Base-by-base conservation (phyloP, 53 echinoderm and acorn worm genomes). In the Echinarachnius parma region DNA sequence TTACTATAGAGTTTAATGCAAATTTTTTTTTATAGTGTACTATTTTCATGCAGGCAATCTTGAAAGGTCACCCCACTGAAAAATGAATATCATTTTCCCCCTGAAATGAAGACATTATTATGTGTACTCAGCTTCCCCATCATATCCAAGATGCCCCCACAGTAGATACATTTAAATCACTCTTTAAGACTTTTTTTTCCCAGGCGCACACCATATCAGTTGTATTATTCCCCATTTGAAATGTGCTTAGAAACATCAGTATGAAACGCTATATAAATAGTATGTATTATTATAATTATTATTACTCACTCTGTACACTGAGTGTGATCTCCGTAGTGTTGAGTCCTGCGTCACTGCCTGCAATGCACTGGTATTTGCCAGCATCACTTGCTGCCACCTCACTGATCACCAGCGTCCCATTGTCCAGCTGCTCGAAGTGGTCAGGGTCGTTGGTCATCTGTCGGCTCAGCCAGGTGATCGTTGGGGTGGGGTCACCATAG, bases 281-380 rank as follows among this genome's bases (percentile, higher is more conserved):
- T n/a, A n/a, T n/a, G n/a, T n/a, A n/a, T n/a, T n/a, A n/a, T n/a
- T n/a, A n/a, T n/a, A n/a, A n/a, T n/a, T n/a, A 21, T 39, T 34
- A 27, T 19, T 25, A 84, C 98, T 86, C 60, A 98, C 98, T 78
- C 32, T 69, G 64, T 28, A 98, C 89, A 34, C 25, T 68, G 10
- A 98, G 63, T 10, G 67, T 82, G 10, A 98, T 64, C 53, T 92
- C 88, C 1, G 82, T 82, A 4, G 65, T 98, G 63, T 85, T 98
- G 32, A 98, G 75, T 8, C 98, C 98, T 2, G 82, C 98, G 16
- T 66, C 61, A 57, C 83, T 98, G 21, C 98, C 98, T 23, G 98
- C 98, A 19, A 92, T 74, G 28, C 98, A 98, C 34, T 77, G 84
- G 57, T 98, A 98, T 33, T 61, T 82, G 61, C 98, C 98, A 7